Percentiles rank a stretch among this genome's conserved stretches.
phyloP scores from a whole-genome alignment of 2,113 vertebrate species.

The Morone saxatilis region DNA sequence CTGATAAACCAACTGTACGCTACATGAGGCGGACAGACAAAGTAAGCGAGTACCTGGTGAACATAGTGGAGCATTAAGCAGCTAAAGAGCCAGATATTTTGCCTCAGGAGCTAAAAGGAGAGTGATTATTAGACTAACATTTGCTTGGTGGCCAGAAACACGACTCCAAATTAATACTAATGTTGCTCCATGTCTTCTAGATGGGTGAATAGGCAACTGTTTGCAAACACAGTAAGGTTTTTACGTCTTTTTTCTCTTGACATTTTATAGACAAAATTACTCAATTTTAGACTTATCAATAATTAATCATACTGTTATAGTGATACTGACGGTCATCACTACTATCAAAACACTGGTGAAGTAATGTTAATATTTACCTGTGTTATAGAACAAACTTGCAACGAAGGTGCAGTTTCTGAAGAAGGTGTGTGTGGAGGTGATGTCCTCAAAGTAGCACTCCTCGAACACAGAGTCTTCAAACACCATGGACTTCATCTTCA shows the following conservation, averaged over 20 bases:
- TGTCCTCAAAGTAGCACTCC: slow-evolving; percentile 97
- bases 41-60: background rate
- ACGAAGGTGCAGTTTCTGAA: slow-evolving; percentile 98
- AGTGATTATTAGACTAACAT: background rate
- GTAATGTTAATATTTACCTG: slow-evolving; percentile 82
- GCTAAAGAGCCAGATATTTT: background rate
- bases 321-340: background rate
- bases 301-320: background rate
- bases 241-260: too few relatives aligned
- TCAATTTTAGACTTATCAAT: background rate
- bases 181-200: background rate
- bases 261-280: background rate
- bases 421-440: slow-evolving; percentile 96
- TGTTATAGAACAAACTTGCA: slow-evolving; percentile 96
- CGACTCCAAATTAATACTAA: background rate
- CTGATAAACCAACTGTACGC: background rate
- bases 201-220: background rate
- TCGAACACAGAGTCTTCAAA: slow-evolving; percentile 97
- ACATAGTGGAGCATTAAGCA: background rate
- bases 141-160: background rate
- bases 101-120: background rate
- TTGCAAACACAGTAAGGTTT: background rate
- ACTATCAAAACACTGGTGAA: background rate
- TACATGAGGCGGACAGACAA: background rate
- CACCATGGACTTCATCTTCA: slow-evolving; percentile 96